Evolutionary conservation across 2,888 invertebrate genomes (phyloP).

Genomic region (Harmothoe impar): DNA sequence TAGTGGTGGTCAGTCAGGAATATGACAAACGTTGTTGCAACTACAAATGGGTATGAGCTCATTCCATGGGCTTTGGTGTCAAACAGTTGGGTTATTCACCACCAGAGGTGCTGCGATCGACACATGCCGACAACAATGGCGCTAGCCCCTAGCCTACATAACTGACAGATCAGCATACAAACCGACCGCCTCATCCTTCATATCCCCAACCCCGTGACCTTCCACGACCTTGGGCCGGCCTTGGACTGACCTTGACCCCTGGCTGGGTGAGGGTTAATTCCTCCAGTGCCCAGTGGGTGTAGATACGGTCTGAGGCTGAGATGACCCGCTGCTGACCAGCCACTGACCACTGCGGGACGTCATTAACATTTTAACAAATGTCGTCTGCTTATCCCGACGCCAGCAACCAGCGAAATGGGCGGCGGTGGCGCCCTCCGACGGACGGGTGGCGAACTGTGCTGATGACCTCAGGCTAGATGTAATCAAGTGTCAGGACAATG

Average conservation of each 20-base stretch:
- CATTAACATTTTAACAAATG: constrained; percentile 60
- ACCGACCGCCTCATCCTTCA: neutral
- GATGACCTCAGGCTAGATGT: constrained; percentile 19
- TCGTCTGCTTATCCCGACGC: neutral
- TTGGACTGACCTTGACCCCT: constrained; percentile 26
- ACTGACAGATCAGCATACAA: constrained; percentile 54
- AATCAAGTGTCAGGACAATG: neutral
- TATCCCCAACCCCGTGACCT: neutral
- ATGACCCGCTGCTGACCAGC: neutral
- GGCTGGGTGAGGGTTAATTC: neutral
- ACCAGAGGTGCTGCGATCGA: neutral
- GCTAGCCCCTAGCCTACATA: neutral
- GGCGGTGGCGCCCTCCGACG: neutral
- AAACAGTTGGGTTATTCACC: constrained; percentile 36
- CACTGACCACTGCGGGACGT: neutral
- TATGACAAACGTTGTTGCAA: too few relatives aligned
- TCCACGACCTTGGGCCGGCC: neutral
- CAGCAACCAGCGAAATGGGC: neutral
- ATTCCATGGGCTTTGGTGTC: neutral
- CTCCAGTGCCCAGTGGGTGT: neutral
- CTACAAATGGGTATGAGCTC: too few relatives aligned
- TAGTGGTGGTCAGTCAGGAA: too few relatives aligned
- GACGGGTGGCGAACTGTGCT: constrained; percentile 20
- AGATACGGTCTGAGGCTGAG: neutral
- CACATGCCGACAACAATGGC: neutral